Conservation (phyloP, 2,113 vertebrate species). For the Bucco capensis region DNA sequence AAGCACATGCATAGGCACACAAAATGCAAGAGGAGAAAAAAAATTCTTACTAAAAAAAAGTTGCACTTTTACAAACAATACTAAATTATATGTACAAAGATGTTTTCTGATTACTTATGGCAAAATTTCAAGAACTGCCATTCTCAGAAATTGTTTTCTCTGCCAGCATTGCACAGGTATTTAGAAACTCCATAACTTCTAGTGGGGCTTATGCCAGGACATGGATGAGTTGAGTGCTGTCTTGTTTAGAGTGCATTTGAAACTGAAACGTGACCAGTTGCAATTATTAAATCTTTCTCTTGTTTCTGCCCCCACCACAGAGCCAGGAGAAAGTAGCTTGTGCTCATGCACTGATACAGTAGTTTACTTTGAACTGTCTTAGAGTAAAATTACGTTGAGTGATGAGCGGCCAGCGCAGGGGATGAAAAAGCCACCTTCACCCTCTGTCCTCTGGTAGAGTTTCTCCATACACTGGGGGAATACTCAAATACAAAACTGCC, state of each 20-base stretch:
- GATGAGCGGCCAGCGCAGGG: neutral
- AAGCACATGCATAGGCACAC: rapidly evolving
- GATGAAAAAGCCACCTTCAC: neutral
- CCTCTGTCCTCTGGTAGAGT: neutral
- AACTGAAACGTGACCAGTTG: neutral
- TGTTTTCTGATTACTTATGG: neutral
- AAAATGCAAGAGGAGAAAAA: neutral
- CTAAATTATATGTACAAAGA: neutral
- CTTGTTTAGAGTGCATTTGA: slow-evolving; percentile 18
- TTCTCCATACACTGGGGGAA: neutral
- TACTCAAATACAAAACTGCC: neutral
- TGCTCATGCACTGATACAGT: neutral
- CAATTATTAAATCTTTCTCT: neutral
- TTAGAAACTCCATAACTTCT: neutral
- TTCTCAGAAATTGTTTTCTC: neutral
- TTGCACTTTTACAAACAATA: neutral
- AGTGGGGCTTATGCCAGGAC: neutral
- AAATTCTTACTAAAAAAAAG: neutral
- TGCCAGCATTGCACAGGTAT: neutral
- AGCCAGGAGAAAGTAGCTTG: neutral
- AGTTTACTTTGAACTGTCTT: neutral
- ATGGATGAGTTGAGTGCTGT: neutral
- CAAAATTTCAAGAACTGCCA: neutral
- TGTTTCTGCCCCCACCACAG: neutral
- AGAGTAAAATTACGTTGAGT: neutral